Evolutionary conservation across 2,888 invertebrate genomes (phyloP).

Genomic region (Hemithea aestivaria): DNA sequence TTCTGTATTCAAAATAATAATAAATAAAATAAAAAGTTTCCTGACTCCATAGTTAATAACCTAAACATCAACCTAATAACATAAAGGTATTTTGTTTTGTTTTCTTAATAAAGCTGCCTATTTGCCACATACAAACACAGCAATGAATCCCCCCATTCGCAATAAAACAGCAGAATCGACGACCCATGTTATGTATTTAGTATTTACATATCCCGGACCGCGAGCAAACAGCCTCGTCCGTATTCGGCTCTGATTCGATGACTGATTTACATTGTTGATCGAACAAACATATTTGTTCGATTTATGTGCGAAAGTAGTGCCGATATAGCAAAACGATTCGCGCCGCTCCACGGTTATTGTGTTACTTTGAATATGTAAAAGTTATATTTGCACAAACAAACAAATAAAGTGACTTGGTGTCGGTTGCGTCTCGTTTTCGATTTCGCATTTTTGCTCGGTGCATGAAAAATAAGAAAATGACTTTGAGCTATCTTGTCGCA

Average conservation of each 20-base stretch:
- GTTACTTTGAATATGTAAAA: slow-evolving; percentile 13
- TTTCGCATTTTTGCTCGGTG: no score
- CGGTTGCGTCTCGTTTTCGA: slow-evolving; percentile 43
- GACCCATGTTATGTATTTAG: not conserved
- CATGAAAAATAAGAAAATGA: no score
- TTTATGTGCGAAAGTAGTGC: slow-evolving; percentile 6
- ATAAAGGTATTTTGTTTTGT: no score
- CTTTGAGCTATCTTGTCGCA: no score
- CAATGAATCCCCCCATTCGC: not conserved
- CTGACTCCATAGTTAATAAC: no score
- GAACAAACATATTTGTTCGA: slow-evolving; percentile 22
- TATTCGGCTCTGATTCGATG: slow-evolving; percentile 14
- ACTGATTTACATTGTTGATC: slow-evolving; percentile 29
- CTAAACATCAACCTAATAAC: no score
- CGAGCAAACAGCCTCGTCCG: slow-evolving; percentile 3
- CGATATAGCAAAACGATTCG: slow-evolving; percentile 2
- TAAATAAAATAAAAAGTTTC: no score
- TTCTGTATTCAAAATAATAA: no score
- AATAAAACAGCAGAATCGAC: slow-evolving; percentile 4
- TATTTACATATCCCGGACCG: slow-evolving; percentile 2
- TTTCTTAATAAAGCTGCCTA: no score
- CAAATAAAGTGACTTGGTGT: slow-evolving; percentile 28
- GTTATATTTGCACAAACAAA: slow-evolving; percentile 30
- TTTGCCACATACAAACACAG: not conserved
- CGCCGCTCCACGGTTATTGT: slow-evolving; percentile 3